Conservation (phyloP, 2,113 vertebrate species). For the Sclerurus mexicanus region DNA sequence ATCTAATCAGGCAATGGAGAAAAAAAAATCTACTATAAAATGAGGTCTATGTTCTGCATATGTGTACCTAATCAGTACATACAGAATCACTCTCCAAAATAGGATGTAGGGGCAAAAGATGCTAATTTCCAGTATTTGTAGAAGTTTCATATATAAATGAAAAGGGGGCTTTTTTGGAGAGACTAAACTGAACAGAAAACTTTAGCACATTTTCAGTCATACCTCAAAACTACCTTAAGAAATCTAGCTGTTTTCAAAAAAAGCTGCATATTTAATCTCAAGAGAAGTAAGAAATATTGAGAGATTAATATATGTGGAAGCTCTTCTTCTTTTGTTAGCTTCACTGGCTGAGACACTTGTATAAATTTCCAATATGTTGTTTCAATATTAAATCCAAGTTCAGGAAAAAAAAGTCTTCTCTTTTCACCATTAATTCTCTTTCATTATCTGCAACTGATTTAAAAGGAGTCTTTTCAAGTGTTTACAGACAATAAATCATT, state of each 20-base stretch:
- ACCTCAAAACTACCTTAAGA: not conserved
- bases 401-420: not conserved
- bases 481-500: constrained; percentile 21
- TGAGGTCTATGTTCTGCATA: not conserved
- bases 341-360: not conserved
- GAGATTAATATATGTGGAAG: not conserved
- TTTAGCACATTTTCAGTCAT: not conserved
- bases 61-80: rapidly evolving
- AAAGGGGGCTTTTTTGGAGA: not conserved
- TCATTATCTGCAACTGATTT: constrained; percentile 32
- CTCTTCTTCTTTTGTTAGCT: not conserved
- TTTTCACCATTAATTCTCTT: not conserved
- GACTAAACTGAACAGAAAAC: not conserved
- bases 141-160: not conserved
- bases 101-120: not conserved
- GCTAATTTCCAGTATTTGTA: not conserved
- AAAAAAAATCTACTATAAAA: not conserved
- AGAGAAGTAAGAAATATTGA: not conserved
- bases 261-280: not conserved
- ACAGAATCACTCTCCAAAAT: not conserved
- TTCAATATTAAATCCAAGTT: constrained; percentile 19
- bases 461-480: not conserved
- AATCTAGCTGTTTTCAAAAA: not conserved
- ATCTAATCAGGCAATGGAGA: not conserved
- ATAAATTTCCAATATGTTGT: not conserved